Evolutionary conservation across 2,888 invertebrate genomes (phyloP).

Genomic region (Orthonevra nobilis): DNA sequence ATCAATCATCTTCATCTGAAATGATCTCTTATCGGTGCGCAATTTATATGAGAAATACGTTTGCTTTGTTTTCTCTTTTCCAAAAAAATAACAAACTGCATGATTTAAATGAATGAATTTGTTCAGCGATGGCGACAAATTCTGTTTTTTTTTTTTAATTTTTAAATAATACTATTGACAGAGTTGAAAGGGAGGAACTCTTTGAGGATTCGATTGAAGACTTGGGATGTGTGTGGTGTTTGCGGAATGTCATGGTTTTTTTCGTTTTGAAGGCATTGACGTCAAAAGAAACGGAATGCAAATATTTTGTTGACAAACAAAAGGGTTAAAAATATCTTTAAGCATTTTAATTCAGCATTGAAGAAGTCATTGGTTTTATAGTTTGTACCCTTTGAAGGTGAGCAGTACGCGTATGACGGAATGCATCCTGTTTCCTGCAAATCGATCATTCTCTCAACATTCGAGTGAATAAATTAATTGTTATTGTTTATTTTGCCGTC

Average conservation of each 20-base stretch:
- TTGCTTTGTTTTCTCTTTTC: not conserved
- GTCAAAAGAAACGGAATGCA: slow-evolving; percentile 54
- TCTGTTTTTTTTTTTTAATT: no score
- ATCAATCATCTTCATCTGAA: slow-evolving; percentile 5
- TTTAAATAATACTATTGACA: slow-evolving; percentile 53
- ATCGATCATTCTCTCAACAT: not conserved
- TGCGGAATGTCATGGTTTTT: slow-evolving; percentile 31
- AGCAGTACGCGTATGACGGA: no score
- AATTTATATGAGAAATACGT: not conserved
- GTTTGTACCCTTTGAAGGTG: slow-evolving; percentile 26
- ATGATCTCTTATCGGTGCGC: slow-evolving; percentile 1
- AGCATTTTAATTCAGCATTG: slow-evolving; percentile 36
- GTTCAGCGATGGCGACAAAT: slow-evolving; percentile 38
- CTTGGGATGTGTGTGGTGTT: slow-evolving; percentile 4
- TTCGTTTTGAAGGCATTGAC: slow-evolving; percentile 17
- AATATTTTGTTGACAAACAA: slow-evolving; percentile 42
- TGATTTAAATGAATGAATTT: not conserved
- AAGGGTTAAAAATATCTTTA: slow-evolving; percentile 45
- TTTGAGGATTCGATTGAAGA: slow-evolving; percentile 5
- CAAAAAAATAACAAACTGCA: not conserved
- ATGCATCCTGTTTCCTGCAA: slow-evolving; percentile 8
- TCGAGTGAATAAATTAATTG: no score
- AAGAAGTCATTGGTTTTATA: not conserved
- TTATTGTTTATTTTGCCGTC: no score
- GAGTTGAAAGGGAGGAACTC: slow-evolving; percentile 26